Evolutionary conservation across 37 sponge, comb jelly and placozoan genomes (phyloP), one percentile per base, ranked within the genome.

Genomic region (Agelas oroides): DNA sequence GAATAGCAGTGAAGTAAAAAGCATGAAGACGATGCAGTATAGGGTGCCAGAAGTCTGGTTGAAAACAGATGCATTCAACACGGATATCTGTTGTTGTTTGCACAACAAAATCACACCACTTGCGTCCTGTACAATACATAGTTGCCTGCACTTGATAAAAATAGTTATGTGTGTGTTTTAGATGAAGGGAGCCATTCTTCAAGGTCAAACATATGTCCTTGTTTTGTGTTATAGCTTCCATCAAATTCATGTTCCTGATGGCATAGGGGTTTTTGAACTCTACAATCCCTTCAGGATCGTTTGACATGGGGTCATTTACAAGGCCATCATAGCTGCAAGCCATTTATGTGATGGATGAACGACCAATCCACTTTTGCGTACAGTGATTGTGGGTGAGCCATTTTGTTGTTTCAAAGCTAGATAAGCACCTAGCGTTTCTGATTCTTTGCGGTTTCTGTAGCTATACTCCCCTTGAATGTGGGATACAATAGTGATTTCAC

Each of bases 61-160:
- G 30, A 15, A 16, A 78, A 6, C 8, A 19, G 32, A 78, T 39
- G 64, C 78, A 35, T 58, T 78, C 78, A 28, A 58, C 19, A 30
- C 60, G 78, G 36, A 60, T 2, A 23, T 59, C 64, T 12, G 24
- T 36, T 15, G 5, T 31, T 13, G 78, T 78, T 13, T 65, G 18
- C 12, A 58, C 64, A 24, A 60, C 64, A 59, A 78, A 78, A 65
- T 78, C 78, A 59, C 78, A 78, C 78, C 78, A 78, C 21, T 13
- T 16, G n/a, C 59, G 8, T 61, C 65, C 37, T 34, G 64, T 60
- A 17, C 78, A 78, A 34, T 25, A 59, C 78, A 78, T 78, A 5
- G 78, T 38, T 30, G 60, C n/a, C n/a, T n/a, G n/a, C n/a, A n/a
- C n/a, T n/a, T n/a, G n/a, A n/a, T n/a, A n/a, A n/a, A n/a, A n/a